Evolutionary conservation across 2,888 invertebrate species (phyloP).

Genomic region (Scaptomyza reducta): DNA sequence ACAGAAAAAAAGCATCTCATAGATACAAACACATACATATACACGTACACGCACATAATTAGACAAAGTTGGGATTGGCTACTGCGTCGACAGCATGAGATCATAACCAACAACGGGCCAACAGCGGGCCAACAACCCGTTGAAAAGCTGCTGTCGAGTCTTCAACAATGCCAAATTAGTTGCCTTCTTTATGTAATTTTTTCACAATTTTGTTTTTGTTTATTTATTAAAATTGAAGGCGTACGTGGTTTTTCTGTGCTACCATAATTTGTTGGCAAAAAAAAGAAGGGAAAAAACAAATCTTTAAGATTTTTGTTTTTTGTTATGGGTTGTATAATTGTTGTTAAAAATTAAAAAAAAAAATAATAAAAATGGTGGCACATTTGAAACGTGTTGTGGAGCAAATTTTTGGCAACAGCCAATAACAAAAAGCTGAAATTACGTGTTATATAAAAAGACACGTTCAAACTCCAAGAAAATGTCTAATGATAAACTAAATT

Average conservation of each 20-base stretch:
- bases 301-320: constrained; percentile 29
- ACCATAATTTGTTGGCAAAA: constrained; percentile 37
- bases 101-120: constrained; percentile 53
- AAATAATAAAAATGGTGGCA: constrained; percentile 65
- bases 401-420: constrained; percentile 54
- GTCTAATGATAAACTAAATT: constrained; percentile 12
- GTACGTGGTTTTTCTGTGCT: constrained; percentile 63
- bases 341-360: constrained; percentile 10
- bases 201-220: constrained; percentile 3
- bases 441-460: constrained; percentile 65
- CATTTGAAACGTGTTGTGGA: constrained; percentile 59
- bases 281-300: constrained; percentile 27
- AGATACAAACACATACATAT: constrained; percentile 38
- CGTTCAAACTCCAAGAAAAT: constrained; percentile 46
- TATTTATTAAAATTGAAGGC: constrained; percentile 39
- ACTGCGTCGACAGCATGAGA: constrained; percentile 57
- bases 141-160: constrained; percentile 42
- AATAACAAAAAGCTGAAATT: constrained; percentile 55
- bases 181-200: constrained; percentile 33
- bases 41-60: constrained; percentile 42
- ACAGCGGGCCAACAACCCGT: constrained; percentile 14
- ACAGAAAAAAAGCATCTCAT: constrained; percentile 54
- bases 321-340: constrained; percentile 46
- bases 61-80: constrained; percentile 76
- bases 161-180: constrained; percentile 57